Percentiles rank a stretch among this genome's conserved stretches.
These are phyloP conservation scores for Panopea generosa DNA, from an alignment of 2,888 invertebrate genomes.

Conservation along the genomic window DNA sequence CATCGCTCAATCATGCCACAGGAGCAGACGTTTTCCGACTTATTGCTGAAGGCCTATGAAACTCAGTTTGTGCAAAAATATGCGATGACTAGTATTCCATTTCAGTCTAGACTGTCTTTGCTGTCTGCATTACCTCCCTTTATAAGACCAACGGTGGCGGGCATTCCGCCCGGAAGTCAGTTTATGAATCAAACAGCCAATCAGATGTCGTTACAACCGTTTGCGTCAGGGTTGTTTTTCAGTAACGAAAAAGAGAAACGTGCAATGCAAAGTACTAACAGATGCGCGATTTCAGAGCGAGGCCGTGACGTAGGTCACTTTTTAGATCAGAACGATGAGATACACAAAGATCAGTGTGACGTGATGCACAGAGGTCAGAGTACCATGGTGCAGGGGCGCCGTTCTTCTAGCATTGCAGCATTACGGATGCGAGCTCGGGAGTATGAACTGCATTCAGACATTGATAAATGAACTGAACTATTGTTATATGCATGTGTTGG, in stretches of 20 bases:
- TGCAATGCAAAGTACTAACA: not conserved
- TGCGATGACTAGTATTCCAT: conserved; percentile 18
- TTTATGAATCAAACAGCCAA: not conserved
- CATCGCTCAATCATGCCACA: conserved; percentile 53
- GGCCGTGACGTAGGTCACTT: too few species aligned
- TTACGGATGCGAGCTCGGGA: conserved; percentile 19
- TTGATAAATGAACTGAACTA: conserved; percentile 8
- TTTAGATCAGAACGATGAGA: not conserved
- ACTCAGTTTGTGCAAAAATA: conserved; percentile 67
- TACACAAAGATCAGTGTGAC: not conserved
- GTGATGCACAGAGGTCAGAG: too few species aligned
- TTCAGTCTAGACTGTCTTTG: conserved; percentile 26
- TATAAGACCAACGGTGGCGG: conserved; percentile 21
- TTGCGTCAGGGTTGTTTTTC: not conserved
- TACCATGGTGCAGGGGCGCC: not conserved
- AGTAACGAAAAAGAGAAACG: not conserved
- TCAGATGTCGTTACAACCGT: conserved; percentile 10
- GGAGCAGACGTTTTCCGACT: conserved; percentile 74
- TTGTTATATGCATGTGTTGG: too few species aligned
- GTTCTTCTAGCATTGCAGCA: conserved; percentile 21
- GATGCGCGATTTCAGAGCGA: not conserved
- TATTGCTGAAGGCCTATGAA: conserved; percentile 81
- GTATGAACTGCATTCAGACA: conserved; percentile 20
- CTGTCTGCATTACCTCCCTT: conserved; percentile 33
- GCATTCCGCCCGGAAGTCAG: conserved; percentile 13